Conservation (phyloP, 1,140 invertebrate genomes). For the Lithobius niger region DNA sequence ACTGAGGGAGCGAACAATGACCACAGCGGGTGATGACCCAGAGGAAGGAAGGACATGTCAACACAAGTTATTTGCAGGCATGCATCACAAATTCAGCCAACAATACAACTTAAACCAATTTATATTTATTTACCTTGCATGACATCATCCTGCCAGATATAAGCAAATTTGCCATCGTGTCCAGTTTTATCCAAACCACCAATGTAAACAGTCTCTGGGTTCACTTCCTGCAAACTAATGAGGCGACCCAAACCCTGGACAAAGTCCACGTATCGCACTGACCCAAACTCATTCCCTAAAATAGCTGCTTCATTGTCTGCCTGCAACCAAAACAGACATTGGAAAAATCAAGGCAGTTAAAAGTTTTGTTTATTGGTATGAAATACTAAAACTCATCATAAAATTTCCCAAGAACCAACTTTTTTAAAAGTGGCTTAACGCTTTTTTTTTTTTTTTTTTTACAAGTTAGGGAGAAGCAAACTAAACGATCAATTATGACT, state of each 20-base stretch:
- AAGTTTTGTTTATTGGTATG: no score
- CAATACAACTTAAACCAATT: not conserved
- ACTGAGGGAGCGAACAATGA: no score
- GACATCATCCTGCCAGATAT: constrained; percentile 91
- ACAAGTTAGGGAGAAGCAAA: no score
- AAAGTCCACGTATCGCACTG: constrained; percentile 43
- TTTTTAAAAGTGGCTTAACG: no score
- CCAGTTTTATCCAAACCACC: constrained; percentile 76
- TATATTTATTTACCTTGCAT: constrained; percentile 46
- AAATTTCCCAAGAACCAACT: no score
- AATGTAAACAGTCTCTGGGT: constrained; percentile 58
- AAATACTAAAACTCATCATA: no score
- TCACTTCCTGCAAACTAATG: constrained; percentile 63
- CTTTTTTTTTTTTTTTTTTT: no score
- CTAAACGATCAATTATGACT: no score
- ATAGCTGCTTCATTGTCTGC: constrained; percentile 73
- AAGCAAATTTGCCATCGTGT: constrained; percentile 82
- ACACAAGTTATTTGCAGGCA: no score
- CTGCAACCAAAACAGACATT: constrained; percentile 18
- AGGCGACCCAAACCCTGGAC: constrained; percentile 63
- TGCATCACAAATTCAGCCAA: constrained; percentile 2
- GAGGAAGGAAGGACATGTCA: no score
- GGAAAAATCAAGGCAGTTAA: no score
- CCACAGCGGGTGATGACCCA: no score
- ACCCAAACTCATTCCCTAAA: constrained; percentile 73